phyloP scores from a whole-genome alignment of 2,888 invertebrate genomes.

The Lasioglossum marginatum region DNA sequence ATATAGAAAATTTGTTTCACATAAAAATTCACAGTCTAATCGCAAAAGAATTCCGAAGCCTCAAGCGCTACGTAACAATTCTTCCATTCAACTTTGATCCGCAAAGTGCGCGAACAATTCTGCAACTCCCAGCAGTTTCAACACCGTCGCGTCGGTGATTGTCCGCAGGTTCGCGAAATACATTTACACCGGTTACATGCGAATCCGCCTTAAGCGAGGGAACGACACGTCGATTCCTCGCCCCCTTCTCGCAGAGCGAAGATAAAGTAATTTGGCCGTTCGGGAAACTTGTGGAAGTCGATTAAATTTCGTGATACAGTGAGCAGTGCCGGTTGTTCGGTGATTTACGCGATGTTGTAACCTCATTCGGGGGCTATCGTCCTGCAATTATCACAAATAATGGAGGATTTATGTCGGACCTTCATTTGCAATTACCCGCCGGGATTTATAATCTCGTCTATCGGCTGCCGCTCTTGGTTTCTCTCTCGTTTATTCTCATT shows the following conservation, averaged over 20 bases:
- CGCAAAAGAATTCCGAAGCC: background rate
- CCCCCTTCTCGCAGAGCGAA: background rate
- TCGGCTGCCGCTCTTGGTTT: conserved; percentile 25
- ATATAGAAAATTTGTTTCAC: background rate
- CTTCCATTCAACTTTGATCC: background rate
- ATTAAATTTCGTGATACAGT: conserved; percentile 62
- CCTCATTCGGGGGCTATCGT: conserved; percentile 61
- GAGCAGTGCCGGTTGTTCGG: conserved; percentile 48
- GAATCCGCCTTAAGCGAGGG: background rate
- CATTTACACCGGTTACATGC: background rate
- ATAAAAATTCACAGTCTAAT: background rate
- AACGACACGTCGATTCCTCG: conserved; percentile 3
- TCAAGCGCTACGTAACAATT: background rate
- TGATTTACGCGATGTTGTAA: conserved; percentile 64
- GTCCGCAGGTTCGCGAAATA: background rate
- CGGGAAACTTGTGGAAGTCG: conserved; percentile 35
- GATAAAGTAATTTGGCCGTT: conserved; percentile 8
- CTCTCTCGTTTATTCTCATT: conserved; percentile 41
- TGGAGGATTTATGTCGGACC: conserved; percentile 62
- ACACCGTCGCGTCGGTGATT: background rate
- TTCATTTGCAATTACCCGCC: conserved; percentile 59
- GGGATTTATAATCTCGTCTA: conserved; percentile 65
- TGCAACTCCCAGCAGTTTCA: background rate
- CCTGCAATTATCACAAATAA: conserved; percentile 65
- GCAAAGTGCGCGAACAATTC: background rate